A percentile compares a stretch with the other conserved stretches of the same genome.
These are phyloP conservation scores for Macroramphosus scolopax DNA, from an alignment of 2,797 vertebrate genomes.

Conservation along the genomic window DNA sequence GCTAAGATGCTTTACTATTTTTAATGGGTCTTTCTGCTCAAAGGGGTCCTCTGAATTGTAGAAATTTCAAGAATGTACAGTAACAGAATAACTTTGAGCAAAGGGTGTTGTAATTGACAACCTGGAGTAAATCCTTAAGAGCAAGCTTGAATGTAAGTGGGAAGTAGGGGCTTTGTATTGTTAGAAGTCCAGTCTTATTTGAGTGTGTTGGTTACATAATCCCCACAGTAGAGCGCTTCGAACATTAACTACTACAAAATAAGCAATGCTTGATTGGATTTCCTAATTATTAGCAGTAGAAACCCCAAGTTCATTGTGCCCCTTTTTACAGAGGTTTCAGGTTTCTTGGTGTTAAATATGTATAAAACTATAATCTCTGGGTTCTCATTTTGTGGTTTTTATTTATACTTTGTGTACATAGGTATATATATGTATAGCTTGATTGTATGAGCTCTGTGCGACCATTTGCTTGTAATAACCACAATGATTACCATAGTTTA, in stretches of 20 bases:
- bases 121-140: slow-evolving; percentile 58
- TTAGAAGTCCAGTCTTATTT: too few relatives aligned
- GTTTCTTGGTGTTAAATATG: slow-evolving; percentile 63
- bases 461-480: slow-evolving; percentile 65
- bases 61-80: slow-evolving; percentile 49
- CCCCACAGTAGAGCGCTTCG: slow-evolving; percentile 59
- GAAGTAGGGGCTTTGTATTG: slow-evolving; percentile 21
- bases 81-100: slow-evolving; percentile 24
- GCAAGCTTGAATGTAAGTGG: slow-evolving; percentile 68
- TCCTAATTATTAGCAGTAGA: slow-evolving; percentile 53
- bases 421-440: slow-evolving; percentile 77
- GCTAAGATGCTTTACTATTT: slow-evolving; percentile 15
- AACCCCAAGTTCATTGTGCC: slow-evolving; percentile 49
- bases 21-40: slow-evolving; percentile 17
- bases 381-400: slow-evolving; percentile 46
- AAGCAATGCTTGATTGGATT: slow-evolving; percentile 68
- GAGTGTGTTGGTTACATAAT: slow-evolving; percentile 37
- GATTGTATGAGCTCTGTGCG: slow-evolving; percentile 71
- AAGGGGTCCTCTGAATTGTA: slow-evolving; percentile 7
- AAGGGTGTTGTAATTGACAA: slow-evolving; percentile 54
- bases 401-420: slow-evolving; percentile 82
- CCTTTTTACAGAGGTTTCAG: slow-evolving; percentile 39
- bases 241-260: slow-evolving; percentile 65
- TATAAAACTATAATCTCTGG: slow-evolving; percentile 62
- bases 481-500: slow-evolving; percentile 56